Conservation (phyloP, 1,140 invertebrate species). For the Rhizoglyphus robini region DNA sequence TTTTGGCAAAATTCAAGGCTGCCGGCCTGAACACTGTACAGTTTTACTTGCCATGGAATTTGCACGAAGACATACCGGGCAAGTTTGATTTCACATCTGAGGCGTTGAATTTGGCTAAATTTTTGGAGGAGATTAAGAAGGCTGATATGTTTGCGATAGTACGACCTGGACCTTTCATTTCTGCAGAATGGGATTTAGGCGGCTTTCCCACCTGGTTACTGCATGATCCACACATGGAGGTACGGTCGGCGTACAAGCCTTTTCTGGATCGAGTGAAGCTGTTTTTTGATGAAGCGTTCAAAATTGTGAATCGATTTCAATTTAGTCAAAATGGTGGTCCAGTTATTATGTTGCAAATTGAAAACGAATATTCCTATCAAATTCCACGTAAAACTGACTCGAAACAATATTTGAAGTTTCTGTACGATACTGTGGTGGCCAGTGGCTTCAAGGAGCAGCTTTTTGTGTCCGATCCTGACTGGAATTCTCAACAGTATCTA, state of each 20-base stretch:
- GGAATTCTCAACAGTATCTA: not conserved
- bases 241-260: not conserved
- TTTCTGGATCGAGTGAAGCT: not conserved
- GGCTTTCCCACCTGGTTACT: constrained; percentile 23
- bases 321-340: constrained; percentile 32
- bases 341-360: constrained; percentile 32
- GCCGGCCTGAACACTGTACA: constrained; percentile 40
- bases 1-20: constrained; percentile 35
- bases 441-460: not conserved
- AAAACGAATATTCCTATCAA: constrained; percentile 25
- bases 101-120: constrained; percentile 31
- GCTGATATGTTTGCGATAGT: constrained; percentile 37
- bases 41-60: constrained; percentile 40
- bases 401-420: not conserved
- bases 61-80: constrained; percentile 35
- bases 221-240: not conserved
- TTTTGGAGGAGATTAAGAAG: constrained; percentile 36
- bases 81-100: constrained; percentile 20
- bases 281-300: not conserved
- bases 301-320: not conserved
- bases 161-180: constrained; percentile 39
- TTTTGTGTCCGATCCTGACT: not conserved
- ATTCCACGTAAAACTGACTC: not conserved
- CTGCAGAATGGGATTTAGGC: constrained; percentile 41
- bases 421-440: not conserved